These are phyloP conservation scores for Drosophila virilis DNA, from an alignment of 1,140 invertebrate species.

Conservation along the genomic window DNA sequence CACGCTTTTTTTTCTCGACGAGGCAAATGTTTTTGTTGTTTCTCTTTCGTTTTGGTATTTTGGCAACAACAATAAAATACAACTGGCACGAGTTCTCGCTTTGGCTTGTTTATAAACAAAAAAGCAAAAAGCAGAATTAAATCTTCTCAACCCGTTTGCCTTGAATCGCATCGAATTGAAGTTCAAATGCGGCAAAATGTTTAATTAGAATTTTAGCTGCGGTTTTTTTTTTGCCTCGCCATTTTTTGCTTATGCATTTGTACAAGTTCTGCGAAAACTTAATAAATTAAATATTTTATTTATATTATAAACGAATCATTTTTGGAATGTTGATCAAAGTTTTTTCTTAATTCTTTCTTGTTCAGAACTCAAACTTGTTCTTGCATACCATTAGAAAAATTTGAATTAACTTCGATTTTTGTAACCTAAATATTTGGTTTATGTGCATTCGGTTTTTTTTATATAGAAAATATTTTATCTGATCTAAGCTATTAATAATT, in stretches of 20 bases:
- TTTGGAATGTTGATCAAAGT: not conserved
- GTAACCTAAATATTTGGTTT: too few relatives aligned
- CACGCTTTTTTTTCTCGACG: constrained; percentile 20
- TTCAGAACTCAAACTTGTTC: not conserved
- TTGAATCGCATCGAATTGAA: constrained; percentile 64
- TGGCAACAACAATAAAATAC: constrained; percentile 50
- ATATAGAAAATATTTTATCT: too few relatives aligned
- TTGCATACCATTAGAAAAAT: too few relatives aligned
- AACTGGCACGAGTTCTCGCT: constrained; percentile 56
- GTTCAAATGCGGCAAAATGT: constrained; percentile 54
- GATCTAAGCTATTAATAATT: too few relatives aligned
- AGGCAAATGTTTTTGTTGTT: constrained; percentile 7
- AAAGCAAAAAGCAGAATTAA: constrained; percentile 49
- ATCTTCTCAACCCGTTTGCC: constrained; percentile 67
- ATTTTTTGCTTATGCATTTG: constrained; percentile 22
- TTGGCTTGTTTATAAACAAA: constrained; percentile 67
- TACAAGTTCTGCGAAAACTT: constrained; percentile 27
- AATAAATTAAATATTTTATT: constrained; percentile 37
- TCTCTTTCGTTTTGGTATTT: constrained; percentile 41
- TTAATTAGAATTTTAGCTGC: constrained; percentile 61
- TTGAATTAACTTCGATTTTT: too few relatives aligned
- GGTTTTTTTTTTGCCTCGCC: constrained; percentile 15
- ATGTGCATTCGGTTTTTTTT: too few relatives aligned
- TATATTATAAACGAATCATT: not conserved
- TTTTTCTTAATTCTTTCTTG: not conserved